phyloP scores from a whole-genome alignment of 2,797 vertebrate genomes.

The Eupleurogrammus muticus region DNA sequence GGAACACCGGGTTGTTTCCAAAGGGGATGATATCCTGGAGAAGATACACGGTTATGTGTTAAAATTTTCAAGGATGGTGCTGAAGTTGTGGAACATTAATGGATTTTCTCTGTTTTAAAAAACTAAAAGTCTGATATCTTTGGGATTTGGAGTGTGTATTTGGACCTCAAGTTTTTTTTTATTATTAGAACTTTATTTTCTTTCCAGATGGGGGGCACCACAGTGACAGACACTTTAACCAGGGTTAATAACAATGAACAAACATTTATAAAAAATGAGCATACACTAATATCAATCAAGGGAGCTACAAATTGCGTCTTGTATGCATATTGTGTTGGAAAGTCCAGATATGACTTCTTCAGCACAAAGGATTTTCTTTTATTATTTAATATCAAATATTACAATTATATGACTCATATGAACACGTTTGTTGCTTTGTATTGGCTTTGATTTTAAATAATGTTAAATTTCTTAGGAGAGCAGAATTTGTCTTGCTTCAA shows the following conservation, averaged over 20 bases:
- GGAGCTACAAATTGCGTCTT: no score
- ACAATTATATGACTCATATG: background rate
- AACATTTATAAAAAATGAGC: no score
- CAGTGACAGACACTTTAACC: no score
- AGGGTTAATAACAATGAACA: no score
- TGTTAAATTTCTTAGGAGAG: background rate
- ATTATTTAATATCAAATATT: background rate
- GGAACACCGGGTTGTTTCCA: constrained; percentile 94
- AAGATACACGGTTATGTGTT: background rate
- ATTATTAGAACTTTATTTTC: no score
- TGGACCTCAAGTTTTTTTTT: no score
- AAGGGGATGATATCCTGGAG: constrained; percentile 97
- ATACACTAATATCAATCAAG: no score
- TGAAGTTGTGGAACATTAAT: background rate
- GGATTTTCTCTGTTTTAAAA: background rate
- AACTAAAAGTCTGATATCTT: no score
- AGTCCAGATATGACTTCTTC: no score
- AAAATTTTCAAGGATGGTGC: background rate
- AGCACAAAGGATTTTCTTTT: no score
- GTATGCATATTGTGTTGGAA: no score
- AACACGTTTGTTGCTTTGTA: background rate
- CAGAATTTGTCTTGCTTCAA: background rate
- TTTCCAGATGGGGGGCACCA: no score
- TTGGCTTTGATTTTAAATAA: background rate
- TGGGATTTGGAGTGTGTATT: background rate